A percentile compares a stretch with the other conserved stretches of the same genome.
Conservation (phyloP, 2,888 invertebrate genomes). For the Cerastis rubricosa region DNA sequence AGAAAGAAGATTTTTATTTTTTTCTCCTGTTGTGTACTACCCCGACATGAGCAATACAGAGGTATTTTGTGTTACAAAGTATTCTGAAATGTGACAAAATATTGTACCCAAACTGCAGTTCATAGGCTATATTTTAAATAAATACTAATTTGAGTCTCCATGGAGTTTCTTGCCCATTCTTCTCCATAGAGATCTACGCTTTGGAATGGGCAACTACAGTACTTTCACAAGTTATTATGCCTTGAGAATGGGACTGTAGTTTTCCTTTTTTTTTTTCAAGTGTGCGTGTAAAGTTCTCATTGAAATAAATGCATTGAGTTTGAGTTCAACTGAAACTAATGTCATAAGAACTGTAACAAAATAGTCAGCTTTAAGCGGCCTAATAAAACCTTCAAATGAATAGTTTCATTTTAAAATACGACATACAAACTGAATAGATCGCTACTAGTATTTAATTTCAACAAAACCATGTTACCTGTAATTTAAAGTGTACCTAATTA, state of each 20-base stretch:
- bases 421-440: background rate
- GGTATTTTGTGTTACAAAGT: background rate
- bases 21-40: background rate
- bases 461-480: constrained; percentile 3
- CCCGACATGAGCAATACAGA: background rate
- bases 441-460: background rate
- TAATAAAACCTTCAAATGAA: background rate
- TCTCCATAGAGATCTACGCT: too few relatives aligned
- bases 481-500: constrained; percentile 45
- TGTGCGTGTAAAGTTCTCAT: too few relatives aligned
- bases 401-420: background rate
- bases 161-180: too few relatives aligned
- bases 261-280: too few relatives aligned
- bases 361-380: background rate
- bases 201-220: too few relatives aligned
- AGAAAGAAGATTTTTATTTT: background rate
- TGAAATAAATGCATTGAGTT: too few relatives aligned
- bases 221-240: too few relatives aligned
- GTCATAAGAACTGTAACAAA: background rate
- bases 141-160: too few relatives aligned
- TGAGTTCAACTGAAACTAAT: background rate
- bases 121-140: background rate
- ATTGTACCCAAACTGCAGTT: background rate
- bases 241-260: too few relatives aligned
- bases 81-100: background rate